Evolutionary conservation across 2,113 vertebrate species (phyloP).

Genomic region (Micromys minutus): DNA sequence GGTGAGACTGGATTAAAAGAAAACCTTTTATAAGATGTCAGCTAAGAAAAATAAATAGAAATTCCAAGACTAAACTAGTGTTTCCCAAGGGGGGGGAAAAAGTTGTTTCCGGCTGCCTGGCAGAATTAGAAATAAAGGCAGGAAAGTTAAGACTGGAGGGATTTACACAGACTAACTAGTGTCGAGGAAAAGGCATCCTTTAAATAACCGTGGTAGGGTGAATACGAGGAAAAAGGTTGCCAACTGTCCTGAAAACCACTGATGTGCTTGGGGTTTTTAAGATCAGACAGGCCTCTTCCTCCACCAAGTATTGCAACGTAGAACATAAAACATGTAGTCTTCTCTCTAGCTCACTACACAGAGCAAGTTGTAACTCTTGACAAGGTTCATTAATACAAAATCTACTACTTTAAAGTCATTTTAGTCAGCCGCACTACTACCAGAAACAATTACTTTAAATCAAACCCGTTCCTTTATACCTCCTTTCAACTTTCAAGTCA

Average conservation of each 20-base stretch:
- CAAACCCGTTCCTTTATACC: slow-evolving; percentile 7
- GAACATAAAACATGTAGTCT: slow-evolving; percentile 22
- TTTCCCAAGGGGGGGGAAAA: slow-evolving; percentile 24
- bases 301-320: background rate
- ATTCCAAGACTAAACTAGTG: background rate
- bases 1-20: background rate
- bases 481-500: background rate
- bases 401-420: background rate
- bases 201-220: background rate
- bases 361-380: background rate
- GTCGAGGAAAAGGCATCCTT: background rate
- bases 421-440: background rate
- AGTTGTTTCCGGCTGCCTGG: background rate
- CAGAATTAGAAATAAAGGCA: slow-evolving; percentile 23
- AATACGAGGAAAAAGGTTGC: background rate
- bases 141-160: background rate
- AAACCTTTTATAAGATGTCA: slow-evolving; percentile 22
- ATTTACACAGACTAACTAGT: background rate
- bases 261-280: background rate
- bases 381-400: background rate
- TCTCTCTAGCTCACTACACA: background rate
- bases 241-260: background rate
- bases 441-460: background rate
- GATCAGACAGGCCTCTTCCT: background rate
- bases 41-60: slow-evolving; percentile 12